A percentile compares a stretch with the other conserved stretches of the same genome.
Conservation (phyloP, 2,888 invertebrate species). For the Holacanthella duospinosa region DNA sequence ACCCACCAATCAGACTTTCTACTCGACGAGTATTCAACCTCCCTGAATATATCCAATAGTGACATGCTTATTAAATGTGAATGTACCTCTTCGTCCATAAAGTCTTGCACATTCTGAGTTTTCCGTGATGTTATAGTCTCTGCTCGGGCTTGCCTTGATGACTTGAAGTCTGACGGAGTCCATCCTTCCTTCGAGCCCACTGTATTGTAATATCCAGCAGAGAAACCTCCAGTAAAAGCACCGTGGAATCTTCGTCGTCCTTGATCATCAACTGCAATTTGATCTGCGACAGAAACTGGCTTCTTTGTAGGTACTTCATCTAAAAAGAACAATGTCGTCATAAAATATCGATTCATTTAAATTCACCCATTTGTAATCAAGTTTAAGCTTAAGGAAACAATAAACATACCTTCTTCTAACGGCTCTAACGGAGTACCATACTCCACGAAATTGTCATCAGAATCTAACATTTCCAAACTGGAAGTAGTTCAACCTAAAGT, state of each 20-base stretch:
- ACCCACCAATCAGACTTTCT: not conserved
- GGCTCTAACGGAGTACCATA: conserved; percentile 73
- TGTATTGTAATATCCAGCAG: conserved; percentile 93
- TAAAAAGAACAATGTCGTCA: conserved; percentile 41
- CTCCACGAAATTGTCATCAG: conserved; percentile 51
- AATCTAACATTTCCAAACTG: not conserved
- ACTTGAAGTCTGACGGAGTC: conserved; percentile 80
- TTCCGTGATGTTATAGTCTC: conserved; percentile 39
- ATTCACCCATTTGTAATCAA: not conserved
- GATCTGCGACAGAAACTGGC: conserved; percentile 65
- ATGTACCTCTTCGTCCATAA: conserved; percentile 88
- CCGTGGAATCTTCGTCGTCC: conserved; percentile 92
- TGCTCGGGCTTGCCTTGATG: conserved; percentile 65
- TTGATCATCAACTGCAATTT: conserved; percentile 77
- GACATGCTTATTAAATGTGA: too few species aligned
- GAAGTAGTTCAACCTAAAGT: too few species aligned
- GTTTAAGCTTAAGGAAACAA: not conserved
- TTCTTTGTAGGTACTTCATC: conserved; percentile 70
- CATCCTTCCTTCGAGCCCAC: conserved; percentile 95
- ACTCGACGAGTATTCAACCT: not conserved
- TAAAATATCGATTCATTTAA: not conserved
- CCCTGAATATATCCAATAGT: not conserved
- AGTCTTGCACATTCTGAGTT: conserved; percentile 73
- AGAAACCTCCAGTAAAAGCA: conserved; percentile 96
- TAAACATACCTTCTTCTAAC: conserved; percentile 63